Percentiles rank a stretch among this genome's conserved stretches.
Evolutionary conservation across 2,113 vertebrate species (phyloP).

Genomic region (Caranx melampygus): DNA sequence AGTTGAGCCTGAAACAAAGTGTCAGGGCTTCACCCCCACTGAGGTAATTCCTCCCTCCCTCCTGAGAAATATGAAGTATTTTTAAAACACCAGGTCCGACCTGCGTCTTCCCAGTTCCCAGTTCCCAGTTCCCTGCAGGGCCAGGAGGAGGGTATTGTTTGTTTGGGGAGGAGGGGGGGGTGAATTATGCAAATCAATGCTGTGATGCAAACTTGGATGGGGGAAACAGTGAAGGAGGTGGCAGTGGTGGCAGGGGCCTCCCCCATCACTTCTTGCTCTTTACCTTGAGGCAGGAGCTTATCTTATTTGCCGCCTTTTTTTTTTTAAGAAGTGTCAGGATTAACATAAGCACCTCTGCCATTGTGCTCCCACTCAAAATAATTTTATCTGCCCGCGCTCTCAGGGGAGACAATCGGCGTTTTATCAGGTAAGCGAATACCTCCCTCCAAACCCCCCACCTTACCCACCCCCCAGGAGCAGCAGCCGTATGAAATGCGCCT

Average conservation of each 20-base stretch:
- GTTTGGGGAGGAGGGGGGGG: conserved; percentile 48
- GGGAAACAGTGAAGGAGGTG: conserved; percentile 50
- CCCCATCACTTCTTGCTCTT: conserved; percentile 20
- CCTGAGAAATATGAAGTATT: not conserved
- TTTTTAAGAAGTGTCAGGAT: conserved; percentile 76
- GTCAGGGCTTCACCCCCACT: conserved; percentile 8
- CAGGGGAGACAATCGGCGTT: conserved; percentile 74
- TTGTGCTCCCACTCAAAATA: conserved; percentile 80
- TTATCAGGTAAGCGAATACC: conserved; percentile 94
- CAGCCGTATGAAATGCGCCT: conserved; percentile 88
- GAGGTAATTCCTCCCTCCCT: conserved; percentile 6
- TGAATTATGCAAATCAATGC: conserved; percentile 82
- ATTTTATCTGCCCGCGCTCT: conserved; percentile 74
- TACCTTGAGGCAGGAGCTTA: conserved; percentile 81
- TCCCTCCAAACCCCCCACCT: conserved; percentile 74
- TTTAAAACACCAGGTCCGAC: conserved; percentile 26
- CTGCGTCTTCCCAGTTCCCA: conserved; percentile 15
- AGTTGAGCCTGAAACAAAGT: not conserved
- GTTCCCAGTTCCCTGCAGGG: conserved; percentile 31
- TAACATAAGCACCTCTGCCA: conserved; percentile 84
- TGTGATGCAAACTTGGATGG: conserved; percentile 75
- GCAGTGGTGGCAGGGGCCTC: conserved; percentile 16
- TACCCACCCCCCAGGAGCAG: conserved; percentile 52
- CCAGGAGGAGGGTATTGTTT: conserved; percentile 44
- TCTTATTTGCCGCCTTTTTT: conserved; percentile 73